A percentile compares a stretch with the other conserved stretches of the same genome.
Conservation (phyloP, 2,797 vertebrate genomes). For the Crenichthys baileyi region DNA sequence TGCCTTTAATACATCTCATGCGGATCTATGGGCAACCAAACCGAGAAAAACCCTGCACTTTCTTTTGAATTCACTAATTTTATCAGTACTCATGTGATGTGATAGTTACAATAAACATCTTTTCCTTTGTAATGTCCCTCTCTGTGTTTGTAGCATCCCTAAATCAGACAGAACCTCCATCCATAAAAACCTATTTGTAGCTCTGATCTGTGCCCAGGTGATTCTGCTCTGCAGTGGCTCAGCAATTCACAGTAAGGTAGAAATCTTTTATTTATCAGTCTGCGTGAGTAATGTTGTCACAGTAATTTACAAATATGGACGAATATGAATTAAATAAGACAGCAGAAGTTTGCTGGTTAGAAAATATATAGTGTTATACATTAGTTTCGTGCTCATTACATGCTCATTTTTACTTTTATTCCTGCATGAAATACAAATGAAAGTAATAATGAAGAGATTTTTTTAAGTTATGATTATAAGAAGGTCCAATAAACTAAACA, state of each 20-base stretch:
- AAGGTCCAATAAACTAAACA: not conserved
- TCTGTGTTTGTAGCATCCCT: constrained; percentile 77
- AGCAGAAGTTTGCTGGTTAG: not conserved
- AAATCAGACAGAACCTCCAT: constrained; percentile 84
- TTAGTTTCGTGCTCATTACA: not conserved
- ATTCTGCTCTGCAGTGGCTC: constrained; percentile 85
- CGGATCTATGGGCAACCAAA: not conserved
- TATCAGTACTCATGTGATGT: not conserved
- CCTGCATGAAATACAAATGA: not conserved
- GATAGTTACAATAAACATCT: not conserved
- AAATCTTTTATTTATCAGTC: not conserved
- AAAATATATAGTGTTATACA: not conserved
- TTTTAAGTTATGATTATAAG: not conserved
- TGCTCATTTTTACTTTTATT: not conserved
- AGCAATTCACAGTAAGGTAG: constrained; percentile 82
- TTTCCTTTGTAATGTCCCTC: not conserved
- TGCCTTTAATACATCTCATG: not conserved
- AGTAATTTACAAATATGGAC: not conserved
- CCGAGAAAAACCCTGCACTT: not conserved
- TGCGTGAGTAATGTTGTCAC: not conserved
- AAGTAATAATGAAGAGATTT: not conserved
- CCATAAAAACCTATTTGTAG: constrained; percentile 84
- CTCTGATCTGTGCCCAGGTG: constrained; percentile 83
- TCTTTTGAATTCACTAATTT: not conserved
- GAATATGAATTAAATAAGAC: not conserved